phyloP scores from a whole-genome alignment of 2,113 vertebrate genomes.

The Cariama cristata region DNA sequence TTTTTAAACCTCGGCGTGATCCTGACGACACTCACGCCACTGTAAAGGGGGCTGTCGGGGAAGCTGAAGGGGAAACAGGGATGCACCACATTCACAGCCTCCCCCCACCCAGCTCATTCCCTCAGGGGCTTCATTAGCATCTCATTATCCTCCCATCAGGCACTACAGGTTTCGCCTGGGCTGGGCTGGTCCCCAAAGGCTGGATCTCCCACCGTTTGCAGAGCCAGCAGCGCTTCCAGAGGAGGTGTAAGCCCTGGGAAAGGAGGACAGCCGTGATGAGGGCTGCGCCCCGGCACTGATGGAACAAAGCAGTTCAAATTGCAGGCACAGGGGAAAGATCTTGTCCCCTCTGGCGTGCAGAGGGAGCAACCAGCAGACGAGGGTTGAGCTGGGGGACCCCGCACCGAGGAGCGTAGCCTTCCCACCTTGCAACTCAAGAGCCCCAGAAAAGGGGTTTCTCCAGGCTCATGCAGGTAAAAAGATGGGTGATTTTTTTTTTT shows the following conservation, averaged over 20 bases:
- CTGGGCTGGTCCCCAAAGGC: not conserved
- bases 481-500: too few relatives aligned
- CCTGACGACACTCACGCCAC: not conserved
- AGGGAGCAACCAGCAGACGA: not conserved
- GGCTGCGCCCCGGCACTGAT: not conserved
- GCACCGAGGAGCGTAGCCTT: too few relatives aligned
- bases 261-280: not conserved
- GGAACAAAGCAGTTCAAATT: not conserved
- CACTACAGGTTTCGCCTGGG: not conserved
- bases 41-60: not conserved
- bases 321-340: not conserved
- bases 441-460: not conserved
- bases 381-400: not conserved
- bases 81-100: not conserved
- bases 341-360: accelerated
- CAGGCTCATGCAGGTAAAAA: not conserved
- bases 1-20: not conserved
- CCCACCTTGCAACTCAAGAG: not conserved
- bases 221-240: not conserved
- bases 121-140: not conserved
- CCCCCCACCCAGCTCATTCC: not conserved
- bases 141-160: not conserved
- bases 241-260: not conserved
- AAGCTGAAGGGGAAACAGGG: not conserved
- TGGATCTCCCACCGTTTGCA: not conserved